Conservation (phyloP, 2,888 invertebrate genomes). For the Corythucha ciliata region DNA sequence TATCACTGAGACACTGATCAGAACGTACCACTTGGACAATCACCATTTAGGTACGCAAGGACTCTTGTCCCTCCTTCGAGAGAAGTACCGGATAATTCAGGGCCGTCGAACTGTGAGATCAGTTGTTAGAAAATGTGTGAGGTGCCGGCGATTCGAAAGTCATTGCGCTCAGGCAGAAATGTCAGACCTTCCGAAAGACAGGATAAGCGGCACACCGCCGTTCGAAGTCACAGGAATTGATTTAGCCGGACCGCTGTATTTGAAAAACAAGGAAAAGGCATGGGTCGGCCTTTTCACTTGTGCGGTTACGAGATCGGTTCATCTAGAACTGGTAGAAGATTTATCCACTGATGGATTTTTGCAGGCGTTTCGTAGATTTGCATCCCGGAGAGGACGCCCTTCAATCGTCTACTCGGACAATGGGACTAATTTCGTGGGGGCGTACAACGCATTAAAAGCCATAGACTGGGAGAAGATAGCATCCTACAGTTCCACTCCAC, state of each 20-base stretch:
- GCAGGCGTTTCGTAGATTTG: slow-evolving; percentile 33
- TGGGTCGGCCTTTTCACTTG: slow-evolving; percentile 39
- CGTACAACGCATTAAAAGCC: background rate
- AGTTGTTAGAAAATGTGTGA: slow-evolving; percentile 13
- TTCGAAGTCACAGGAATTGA: slow-evolving; percentile 36
- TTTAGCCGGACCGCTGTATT: slow-evolving; percentile 35
- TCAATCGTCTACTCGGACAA: slow-evolving; percentile 1
- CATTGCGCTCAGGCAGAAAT: background rate
- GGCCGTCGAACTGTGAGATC: slow-evolving; percentile 8
- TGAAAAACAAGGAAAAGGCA: slow-evolving; percentile 22
- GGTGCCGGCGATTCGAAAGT: background rate
- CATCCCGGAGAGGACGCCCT: slow-evolving; percentile 32
- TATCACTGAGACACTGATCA: too few species aligned
- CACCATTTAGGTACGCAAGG: slow-evolving; percentile 3
- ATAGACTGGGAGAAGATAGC: slow-evolving; percentile 12
- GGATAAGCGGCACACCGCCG: slow-evolving; percentile 25
- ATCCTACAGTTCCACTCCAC: slow-evolving; percentile 3
- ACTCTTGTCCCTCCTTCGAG: slow-evolving; percentile 12
- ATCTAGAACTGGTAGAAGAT: slow-evolving; percentile 37
- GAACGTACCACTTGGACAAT: too few species aligned
- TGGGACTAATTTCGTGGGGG: slow-evolving; percentile 9
- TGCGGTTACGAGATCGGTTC: slow-evolving; percentile 37
- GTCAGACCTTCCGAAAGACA: slow-evolving; percentile 26
- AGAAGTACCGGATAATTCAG: slow-evolving; percentile 4
- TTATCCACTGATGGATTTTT: slow-evolving; percentile 35